phyloP scores from a whole-genome alignment of 2,888 invertebrate genomes.

The Dolichopus griseipennis region DNA sequence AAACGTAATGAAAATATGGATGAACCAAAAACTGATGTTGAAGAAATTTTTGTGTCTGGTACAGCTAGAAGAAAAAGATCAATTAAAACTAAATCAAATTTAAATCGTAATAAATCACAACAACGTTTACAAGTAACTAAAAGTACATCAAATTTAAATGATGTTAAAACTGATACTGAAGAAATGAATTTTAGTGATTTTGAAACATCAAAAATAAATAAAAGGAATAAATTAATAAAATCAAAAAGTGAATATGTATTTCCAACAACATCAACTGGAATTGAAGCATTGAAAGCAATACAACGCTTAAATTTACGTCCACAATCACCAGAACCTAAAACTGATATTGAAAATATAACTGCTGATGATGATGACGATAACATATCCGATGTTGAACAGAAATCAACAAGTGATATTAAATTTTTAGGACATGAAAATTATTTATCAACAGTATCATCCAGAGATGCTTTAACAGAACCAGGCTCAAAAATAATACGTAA shows the following conservation, averaged over 20 bases:
- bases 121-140: conserved; percentile 16
- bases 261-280: background rate
- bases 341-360: conserved; percentile 44
- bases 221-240: conserved; percentile 22
- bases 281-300: background rate
- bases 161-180: conserved; percentile 40
- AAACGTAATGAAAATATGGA: conserved; percentile 34
- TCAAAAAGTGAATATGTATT: conserved; percentile 16
- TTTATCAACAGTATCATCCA: conserved; percentile 24
- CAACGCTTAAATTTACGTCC: conserved; percentile 18
- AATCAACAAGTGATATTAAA: conserved; percentile 19
- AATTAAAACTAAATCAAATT: conserved; percentile 26
- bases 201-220: conserved; percentile 25
- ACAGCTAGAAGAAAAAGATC: conserved; percentile 37
- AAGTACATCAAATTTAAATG: background rate
- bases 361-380: conserved; percentile 33
- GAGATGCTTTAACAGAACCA: conserved; percentile 18
- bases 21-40: conserved; percentile 45
- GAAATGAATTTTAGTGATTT: conserved; percentile 41
- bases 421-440: conserved; percentile 22
- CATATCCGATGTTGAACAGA: conserved; percentile 18
- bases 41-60: conserved; percentile 41
- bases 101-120: conserved; percentile 14
- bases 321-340: conserved; percentile 27
- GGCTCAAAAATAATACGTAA: conserved; percentile 14